Conservation (phyloP, 1,140 invertebrate species). For the Argopecten irradians region DNA sequence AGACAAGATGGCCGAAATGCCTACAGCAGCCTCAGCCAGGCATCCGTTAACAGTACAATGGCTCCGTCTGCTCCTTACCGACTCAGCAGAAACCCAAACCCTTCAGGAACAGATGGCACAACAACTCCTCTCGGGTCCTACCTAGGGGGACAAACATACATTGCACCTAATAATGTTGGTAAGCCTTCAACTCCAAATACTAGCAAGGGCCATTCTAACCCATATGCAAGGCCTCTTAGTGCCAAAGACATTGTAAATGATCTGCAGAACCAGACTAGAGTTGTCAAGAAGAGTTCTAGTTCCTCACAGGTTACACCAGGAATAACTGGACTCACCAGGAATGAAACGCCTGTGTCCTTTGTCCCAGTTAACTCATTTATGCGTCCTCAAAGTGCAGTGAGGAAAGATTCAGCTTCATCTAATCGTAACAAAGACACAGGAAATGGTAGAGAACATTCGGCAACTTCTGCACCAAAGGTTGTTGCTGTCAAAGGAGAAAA, state of each 20-base stretch:
- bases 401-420: constrained; percentile 44
- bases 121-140: constrained; percentile 32
- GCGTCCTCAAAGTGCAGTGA: constrained; percentile 68
- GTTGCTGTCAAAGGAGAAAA: background rate
- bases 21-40: constrained; percentile 55
- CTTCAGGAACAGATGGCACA: constrained; percentile 30
- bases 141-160: constrained; percentile 39
- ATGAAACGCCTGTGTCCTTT: constrained; percentile 42
- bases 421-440: background rate
- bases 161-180: constrained; percentile 53
- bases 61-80: constrained; percentile 50
- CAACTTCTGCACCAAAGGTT: constrained; percentile 24
- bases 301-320: background rate
- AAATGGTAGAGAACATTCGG: background rate
- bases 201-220: constrained; percentile 56
- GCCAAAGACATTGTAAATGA: constrained; percentile 70
- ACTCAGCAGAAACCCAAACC: constrained; percentile 45
- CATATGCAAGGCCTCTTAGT: constrained; percentile 71
- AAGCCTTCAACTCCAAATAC: constrained; percentile 37
- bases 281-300: constrained; percentile 24
- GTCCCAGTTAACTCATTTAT: constrained; percentile 71
- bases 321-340: background rate
- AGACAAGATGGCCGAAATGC: constrained; percentile 51
- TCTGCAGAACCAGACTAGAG: constrained; percentile 42
- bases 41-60: constrained; percentile 45